Conservation (phyloP, 1,140 invertebrate genomes). For the Chrysopa pallens region DNA sequence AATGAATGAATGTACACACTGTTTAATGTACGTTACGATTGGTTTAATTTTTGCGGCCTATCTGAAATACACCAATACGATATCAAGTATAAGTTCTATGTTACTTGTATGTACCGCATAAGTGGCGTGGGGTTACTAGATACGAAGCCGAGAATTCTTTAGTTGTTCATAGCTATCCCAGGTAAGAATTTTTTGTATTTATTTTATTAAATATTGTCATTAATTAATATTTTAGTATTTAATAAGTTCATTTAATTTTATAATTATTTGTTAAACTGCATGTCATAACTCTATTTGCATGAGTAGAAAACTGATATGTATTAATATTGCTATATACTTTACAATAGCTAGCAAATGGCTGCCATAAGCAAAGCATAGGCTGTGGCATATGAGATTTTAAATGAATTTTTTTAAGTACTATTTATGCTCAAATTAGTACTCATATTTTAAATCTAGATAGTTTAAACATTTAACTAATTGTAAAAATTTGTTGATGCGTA, state of each 20-base stretch:
- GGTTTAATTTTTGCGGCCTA: conserved; percentile 37
- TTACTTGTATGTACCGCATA: conserved; percentile 32
- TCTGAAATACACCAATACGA: conserved; percentile 37
- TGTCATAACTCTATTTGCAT: conserved; percentile 9
- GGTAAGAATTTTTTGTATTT: conserved; percentile 38
- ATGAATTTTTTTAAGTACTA: conserved; percentile 6
- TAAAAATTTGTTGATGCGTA: too few relatives aligned
- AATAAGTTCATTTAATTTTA: conserved; percentile 11
- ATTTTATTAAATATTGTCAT: conserved; percentile 27
- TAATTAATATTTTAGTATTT: conserved; percentile 15
- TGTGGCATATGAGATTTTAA: conserved; percentile 6
- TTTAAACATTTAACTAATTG: too few relatives aligned
- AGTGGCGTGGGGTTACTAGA: conserved; percentile 40
- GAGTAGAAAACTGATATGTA: conserved; percentile 11
- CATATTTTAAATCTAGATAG: too few relatives aligned
- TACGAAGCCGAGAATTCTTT: conserved; percentile 38
- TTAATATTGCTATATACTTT: conserved; percentile 13
- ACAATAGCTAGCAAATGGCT: conserved; percentile 22
- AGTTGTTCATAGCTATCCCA: conserved; percentile 32
- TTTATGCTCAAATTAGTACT: not conserved
- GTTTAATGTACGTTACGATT: conserved; percentile 29
- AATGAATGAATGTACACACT: conserved; percentile 23
- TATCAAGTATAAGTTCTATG: conserved; percentile 25
- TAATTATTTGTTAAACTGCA: conserved; percentile 6
- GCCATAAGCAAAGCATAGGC: conserved; percentile 23